A percentile compares a stretch with the other conserved stretches of the same genome.
phyloP scores from a whole-genome alignment of 1,140 invertebrate species.

The Himalopsyche phryganea region DNA sequence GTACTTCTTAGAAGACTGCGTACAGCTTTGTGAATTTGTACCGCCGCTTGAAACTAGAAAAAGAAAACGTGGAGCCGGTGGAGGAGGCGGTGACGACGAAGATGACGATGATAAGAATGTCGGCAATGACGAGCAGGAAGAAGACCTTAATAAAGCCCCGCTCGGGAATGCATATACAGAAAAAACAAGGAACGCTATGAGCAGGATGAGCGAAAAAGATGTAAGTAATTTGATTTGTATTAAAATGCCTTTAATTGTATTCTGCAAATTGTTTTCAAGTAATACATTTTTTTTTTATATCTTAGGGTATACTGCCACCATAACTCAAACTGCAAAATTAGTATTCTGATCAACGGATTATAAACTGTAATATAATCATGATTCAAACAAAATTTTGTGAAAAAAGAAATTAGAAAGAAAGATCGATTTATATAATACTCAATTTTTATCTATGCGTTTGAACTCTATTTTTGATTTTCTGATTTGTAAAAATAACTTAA shows the following conservation, averaged over 20 bases:
- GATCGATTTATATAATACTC: too few species aligned
- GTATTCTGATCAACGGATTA: too few species aligned
- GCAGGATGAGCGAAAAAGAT: constrained; percentile 77
- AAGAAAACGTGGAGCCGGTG: constrained; percentile 52
- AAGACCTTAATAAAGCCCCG: constrained; percentile 71
- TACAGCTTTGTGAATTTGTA: constrained; percentile 70
- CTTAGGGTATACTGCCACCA: too few species aligned
- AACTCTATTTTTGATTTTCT: too few species aligned
- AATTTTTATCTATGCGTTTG: too few species aligned
- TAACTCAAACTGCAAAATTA: too few species aligned
- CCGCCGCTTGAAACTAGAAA: constrained; percentile 68
- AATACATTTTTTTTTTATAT: too few species aligned
- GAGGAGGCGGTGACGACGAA: constrained; percentile 53
- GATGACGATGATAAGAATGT: constrained; percentile 58
- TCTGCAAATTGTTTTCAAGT: too few species aligned
- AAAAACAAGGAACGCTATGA: constrained; percentile 69
- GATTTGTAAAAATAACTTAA: too few species aligned
- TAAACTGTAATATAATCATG: too few species aligned
- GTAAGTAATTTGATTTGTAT: constrained; percentile 36
- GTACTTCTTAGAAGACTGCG: constrained; percentile 87
- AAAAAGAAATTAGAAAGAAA: too few species aligned
- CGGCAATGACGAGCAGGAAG: constrained; percentile 64
- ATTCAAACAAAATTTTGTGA: too few species aligned
- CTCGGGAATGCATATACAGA: constrained; percentile 53
- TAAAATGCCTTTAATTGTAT: background rate